phyloP scores from a whole-genome alignment of 2,113 vertebrate genomes.

The Sprattus sprattus region DNA sequence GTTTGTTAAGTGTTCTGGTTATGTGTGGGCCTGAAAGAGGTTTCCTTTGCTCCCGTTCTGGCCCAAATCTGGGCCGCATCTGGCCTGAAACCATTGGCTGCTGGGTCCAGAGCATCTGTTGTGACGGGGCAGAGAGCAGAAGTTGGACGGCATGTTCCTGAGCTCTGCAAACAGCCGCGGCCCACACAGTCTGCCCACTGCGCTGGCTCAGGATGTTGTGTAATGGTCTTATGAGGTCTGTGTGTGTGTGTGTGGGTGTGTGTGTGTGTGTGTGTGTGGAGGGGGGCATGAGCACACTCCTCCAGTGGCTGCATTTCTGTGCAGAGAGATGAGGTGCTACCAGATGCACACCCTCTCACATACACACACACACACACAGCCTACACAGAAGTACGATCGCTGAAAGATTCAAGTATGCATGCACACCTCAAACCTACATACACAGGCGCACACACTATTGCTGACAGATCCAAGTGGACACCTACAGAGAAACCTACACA shows the following conservation, averaged over 20 bases:
- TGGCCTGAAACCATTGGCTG: too few relatives aligned
- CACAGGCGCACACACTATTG: not conserved
- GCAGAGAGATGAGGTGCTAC: not conserved
- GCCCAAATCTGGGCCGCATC: too few relatives aligned
- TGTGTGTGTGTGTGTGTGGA: not conserved
- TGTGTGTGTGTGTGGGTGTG: not conserved
- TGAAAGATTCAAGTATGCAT: not conserved
- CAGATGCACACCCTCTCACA: not conserved
- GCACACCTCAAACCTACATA: not conserved
- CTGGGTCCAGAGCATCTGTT: too few relatives aligned
- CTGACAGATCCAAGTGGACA: not conserved
- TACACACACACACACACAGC: not conserved
- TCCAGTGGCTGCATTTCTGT: not conserved
- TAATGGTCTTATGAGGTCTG: not conserved
- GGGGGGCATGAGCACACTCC: not conserved
- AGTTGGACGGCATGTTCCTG: not conserved
- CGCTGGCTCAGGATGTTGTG: not conserved
- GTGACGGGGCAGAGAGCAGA: not conserved
- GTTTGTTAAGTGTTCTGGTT: too few relatives aligned
- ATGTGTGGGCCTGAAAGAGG: too few relatives aligned
- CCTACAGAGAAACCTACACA: not conserved
- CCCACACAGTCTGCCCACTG: constrained; percentile 2
- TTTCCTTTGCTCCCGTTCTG: too few relatives aligned
- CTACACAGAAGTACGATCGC: not conserved
- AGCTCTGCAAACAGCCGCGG: not conserved